phyloP scores from a whole-genome alignment of 2,888 invertebrate species.

The Dromius quadrimaculatus region DNA sequence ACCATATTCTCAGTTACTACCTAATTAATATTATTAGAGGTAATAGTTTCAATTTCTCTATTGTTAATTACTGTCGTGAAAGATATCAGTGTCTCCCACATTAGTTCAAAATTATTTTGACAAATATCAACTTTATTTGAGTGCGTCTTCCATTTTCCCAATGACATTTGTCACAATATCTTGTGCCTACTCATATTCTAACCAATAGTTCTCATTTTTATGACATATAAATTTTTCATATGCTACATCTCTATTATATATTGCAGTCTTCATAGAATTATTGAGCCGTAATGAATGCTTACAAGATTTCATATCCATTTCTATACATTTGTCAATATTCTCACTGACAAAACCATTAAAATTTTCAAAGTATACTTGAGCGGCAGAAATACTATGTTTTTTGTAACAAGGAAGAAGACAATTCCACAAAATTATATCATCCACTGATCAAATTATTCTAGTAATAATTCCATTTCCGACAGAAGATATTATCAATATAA shows the following conservation, averaged over 20 bases:
- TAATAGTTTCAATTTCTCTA: neutral
- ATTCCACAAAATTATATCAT: neutral
- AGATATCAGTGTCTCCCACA: neutral
- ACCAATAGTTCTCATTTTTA: neutral
- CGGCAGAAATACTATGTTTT: neutral
- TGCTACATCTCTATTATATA: neutral
- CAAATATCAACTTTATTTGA: neutral
- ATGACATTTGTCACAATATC: neutral
- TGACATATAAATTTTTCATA: neutral
- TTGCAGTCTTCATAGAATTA: conserved; percentile 1
- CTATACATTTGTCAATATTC: neutral
- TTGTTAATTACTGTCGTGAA: neutral
- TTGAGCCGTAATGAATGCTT: neutral
- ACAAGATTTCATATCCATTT: neutral
- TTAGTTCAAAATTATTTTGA: neutral
- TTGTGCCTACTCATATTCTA: neutral
- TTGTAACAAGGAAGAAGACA: neutral
- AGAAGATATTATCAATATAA: neutral
- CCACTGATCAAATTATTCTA: neutral
- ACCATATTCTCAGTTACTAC: neutral
- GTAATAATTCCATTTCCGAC: neutral
- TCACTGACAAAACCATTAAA: too few species aligned
- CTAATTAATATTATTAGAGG: neutral
- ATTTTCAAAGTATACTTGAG: conserved; percentile 3
- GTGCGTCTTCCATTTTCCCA: neutral